Base-by-base conservation (phyloP, 1,140 invertebrate genomes). In the Ips nitidus region DNA sequence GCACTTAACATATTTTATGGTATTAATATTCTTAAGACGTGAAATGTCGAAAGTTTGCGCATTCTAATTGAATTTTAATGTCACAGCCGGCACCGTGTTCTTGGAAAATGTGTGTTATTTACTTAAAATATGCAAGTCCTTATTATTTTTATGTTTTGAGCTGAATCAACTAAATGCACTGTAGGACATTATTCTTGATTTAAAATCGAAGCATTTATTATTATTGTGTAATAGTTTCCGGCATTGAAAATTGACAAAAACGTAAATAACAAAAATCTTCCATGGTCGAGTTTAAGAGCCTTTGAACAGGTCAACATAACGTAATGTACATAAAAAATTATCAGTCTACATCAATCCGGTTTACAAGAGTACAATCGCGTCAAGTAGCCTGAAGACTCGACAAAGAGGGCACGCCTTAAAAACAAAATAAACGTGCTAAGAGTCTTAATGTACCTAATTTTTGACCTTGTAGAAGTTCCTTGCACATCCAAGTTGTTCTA, bases 1-100 rank as follows among this genome's bases (percentile, higher is more conserved):
- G 22, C 22, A 50, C 45, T 50, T 50, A 50, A 50, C 45, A 50
- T 50, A 50, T 50, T 50, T 50, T 50, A 50, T 50, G 45, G 3
- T 22, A 8, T 50, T 50, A 8, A 50, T 50, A 50, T 50, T 22
- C 53, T 55, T 55, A 22, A 55, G 8, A 41, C 37, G 57, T 41
- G 41, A 59, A 59, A 59, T 59, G 57, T 59, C 57, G 57, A 59
- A 59, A 59, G 45, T 50, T 42, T 59, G 38, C 37, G 41, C 39
- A 42, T 59, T 41, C 2, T 59, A 42, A 50, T 8, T 50, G 47
- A 50, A 50, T 50, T 50, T 50, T 50, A 50, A 50, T 50, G 47
- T 50, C 47, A 50, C 7, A 50, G 7, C 22, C 7, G 47, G 47
- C 47, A 50, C 22, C 22, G 22, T 22, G 22, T 22, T 22, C 22